A percentile compares a stretch with the other conserved stretches of the same genome.
phyloP scores from a whole-genome alignment of 2,113 vertebrate species.

The Tursiops truncatus region DNA sequence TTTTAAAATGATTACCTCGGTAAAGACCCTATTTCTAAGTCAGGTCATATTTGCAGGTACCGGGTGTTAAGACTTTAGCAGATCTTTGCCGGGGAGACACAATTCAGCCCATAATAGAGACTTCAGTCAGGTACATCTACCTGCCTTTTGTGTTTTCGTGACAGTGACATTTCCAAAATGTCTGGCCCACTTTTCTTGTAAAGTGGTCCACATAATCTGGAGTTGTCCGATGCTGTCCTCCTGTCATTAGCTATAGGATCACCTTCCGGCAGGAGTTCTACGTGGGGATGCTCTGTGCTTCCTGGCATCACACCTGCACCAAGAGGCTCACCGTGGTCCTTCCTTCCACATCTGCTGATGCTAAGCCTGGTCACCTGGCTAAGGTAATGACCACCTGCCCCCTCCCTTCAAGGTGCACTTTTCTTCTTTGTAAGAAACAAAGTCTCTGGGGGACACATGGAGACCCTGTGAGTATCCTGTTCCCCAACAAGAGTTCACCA shows the following conservation, averaged over 20 bases:
- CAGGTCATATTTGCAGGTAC: background rate
- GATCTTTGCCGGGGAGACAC: background rate
- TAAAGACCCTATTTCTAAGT: background rate
- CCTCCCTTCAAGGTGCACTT: too few species aligned
- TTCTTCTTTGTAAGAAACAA: too few species aligned
- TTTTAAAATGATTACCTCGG: background rate
- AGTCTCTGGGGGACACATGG: too few species aligned
- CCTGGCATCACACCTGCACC: too few species aligned
- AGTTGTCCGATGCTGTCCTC: background rate
- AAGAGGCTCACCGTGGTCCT: too few species aligned
- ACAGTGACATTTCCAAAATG: background rate
- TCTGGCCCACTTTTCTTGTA: background rate
- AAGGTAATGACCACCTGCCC: too few species aligned
- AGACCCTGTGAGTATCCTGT: too few species aligned
- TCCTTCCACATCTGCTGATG: too few species aligned
- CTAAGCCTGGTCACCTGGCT: too few species aligned
- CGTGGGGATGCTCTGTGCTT: too few species aligned
- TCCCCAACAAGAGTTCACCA: too few species aligned
- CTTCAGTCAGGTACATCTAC: background rate
- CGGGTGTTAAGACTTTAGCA: background rate
- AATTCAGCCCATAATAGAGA: background rate
- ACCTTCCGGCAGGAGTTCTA: background rate
- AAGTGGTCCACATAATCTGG: background rate
- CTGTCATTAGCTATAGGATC: too few species aligned
- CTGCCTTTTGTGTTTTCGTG: background rate